Base-by-base conservation (phyloP, 92 coral and sea anemone genomes). In the Metridium senile region DNA sequence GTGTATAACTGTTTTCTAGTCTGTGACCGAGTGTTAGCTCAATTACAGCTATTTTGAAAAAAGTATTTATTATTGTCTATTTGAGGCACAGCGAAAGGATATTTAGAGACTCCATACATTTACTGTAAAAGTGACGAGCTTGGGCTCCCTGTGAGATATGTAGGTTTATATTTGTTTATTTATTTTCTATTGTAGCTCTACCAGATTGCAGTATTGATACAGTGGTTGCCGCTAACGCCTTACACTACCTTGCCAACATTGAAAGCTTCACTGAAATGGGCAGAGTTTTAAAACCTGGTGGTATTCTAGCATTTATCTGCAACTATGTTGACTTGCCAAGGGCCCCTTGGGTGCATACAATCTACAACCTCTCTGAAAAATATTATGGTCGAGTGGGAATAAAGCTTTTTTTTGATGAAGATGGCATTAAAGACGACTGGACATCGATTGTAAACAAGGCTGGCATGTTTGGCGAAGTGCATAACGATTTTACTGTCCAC, bases 211-310 rank as follows among this genome's bases (percentile, higher is more conserved):
- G 76, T 54, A 27, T 72, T 28, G 64, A 72, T 0, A 59, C 76
- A 22, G 76, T 72, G 1, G 76, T 72, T 25, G 76, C 76, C 10
- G 61, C 76, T 23, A 72, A 72, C 29, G 35, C 76, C 26, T 6
- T 72, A 11, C 76, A 72, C 66, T 72, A 72, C 20, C 25, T 72
- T 17, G 53, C 76, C 18, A 72, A 28, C 25, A 23, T 43, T 52
- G 76, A 72, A 72, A 72, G 76, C 51, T 72, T 72, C 39, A 17
- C 64, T 0, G 76, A 72, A 33, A 72, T 72, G n/a, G 45, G 64
- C 45, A 29, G 76, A 56, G 66, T 72, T 7, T 29, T 72, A 20
- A 39, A 11, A 19, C 66, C 76, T 72, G 76, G 53, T 72, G 76
- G 76, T 2, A 32, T 72, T 54, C 34, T 35, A 25, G 76, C 76